These are phyloP conservation scores for Apteryx owenii DNA, from an alignment of 2,113 vertebrate species.

Conservation along the genomic window DNA sequence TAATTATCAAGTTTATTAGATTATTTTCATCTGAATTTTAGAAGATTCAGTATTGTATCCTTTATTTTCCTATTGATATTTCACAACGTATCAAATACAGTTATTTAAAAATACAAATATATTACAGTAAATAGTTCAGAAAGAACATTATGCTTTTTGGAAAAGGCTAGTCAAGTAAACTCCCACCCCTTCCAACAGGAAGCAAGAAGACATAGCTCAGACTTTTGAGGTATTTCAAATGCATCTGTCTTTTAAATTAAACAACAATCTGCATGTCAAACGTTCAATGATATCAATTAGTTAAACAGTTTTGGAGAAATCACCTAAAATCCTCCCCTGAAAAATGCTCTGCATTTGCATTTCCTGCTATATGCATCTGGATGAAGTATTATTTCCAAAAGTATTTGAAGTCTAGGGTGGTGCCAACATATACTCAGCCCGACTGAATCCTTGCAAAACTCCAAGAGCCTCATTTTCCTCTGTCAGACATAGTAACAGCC, in stretches of 20 bases:
- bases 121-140: not conserved
- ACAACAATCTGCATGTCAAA: not conserved
- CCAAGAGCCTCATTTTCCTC: fast-evolving
- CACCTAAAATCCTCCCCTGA: not conserved
- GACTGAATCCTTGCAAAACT: not conserved
- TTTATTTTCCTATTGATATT: not conserved
- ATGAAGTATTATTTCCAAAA: not conserved
- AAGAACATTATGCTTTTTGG: not conserved
- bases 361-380: not conserved
- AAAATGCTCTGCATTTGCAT: not conserved
- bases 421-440: not conserved
- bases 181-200: not conserved
- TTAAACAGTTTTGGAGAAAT: not conserved
- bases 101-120: not conserved
- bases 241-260: not conserved
- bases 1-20: not conserved
- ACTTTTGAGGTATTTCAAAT: not conserved
- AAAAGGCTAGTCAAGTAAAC: not conserved
- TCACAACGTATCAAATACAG: not conserved
- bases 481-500: not conserved
- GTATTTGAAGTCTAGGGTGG: fast-evolving
- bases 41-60: not conserved
- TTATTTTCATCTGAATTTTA: not conserved
- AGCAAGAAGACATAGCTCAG: not conserved
- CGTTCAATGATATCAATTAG: not conserved